phyloP scores from a whole-genome alignment of 2,113 vertebrate species.

The Panurus biarmicus region DNA sequence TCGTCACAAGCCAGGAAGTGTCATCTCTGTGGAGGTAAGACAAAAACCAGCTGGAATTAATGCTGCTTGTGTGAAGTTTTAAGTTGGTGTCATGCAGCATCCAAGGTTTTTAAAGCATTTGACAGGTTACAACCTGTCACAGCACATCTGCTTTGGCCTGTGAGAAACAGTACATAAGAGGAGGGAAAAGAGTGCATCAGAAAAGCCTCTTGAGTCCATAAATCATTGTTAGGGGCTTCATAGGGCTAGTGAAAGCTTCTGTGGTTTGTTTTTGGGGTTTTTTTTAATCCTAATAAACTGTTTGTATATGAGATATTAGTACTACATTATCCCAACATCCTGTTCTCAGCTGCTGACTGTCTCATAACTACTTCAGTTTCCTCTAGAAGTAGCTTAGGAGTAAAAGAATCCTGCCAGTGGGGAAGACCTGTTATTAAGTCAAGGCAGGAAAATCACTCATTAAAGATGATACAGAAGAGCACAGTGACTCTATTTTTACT shows the following conservation, averaged over 20 bases:
- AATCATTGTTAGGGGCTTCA: not conserved
- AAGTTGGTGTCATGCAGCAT: not conserved
- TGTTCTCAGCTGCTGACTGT: not conserved
- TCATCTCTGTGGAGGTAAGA: conserved; percentile 93
- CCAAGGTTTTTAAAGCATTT: not conserved
- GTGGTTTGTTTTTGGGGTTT: not conserved
- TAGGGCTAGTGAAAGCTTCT: not conserved
- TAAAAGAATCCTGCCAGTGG: not conserved
- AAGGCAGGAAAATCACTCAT: not conserved
- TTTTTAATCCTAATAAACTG: not conserved
- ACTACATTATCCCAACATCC: not conserved
- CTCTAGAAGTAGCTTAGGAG: not conserved
- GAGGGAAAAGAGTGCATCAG: not conserved
- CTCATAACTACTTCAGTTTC: not conserved
- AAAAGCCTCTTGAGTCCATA: not conserved
- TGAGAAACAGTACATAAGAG: not conserved
- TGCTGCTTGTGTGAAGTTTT: not conserved
- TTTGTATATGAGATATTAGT: not conserved
- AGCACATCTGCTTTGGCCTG: not conserved
- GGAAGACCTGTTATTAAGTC: not conserved
- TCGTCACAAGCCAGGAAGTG: conserved; percentile 93
- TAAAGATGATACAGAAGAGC: not conserved
- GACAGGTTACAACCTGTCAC: not conserved
- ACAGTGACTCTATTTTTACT: not conserved
- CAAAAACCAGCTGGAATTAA: not conserved